Evolutionary conservation across 2,888 invertebrate genomes (phyloP), one percentile per base, ranked within the genome.

Genomic region (Diabrotica balteata): DNA sequence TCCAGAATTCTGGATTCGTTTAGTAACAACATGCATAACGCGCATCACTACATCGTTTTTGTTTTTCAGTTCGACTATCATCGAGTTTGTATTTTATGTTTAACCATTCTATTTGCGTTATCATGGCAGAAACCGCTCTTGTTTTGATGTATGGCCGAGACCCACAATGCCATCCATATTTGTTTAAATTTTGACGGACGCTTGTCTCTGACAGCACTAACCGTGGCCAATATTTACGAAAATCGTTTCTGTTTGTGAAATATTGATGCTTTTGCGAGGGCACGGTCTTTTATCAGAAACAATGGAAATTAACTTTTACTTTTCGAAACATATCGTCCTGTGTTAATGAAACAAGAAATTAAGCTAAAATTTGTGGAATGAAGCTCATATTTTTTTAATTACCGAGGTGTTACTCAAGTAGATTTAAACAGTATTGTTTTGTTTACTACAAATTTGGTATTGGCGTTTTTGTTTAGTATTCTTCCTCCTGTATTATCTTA

Each of bases 91-190:
- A 72, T 75, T 75, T 72, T 70, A 74, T 72, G 75, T 75, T 74
- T 73, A 75, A 75, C 75, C 73, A 69, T 74, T 74, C 73, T 71
- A 75, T 75, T 75, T 74, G 74, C 63, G 68, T 72, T 75, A 73
- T 70, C 71, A 71, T 68, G 72, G 72, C 67, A 68, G 59, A 52
- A 63, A 66, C 68, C 66, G 58, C 66, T 68, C 55, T 55, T 63
- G 60, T 70, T 63, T 50, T 71, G 70, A 71, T 71, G 63, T 68
- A 71, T 71, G 70, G 17, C 60, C n/a, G 57, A 59, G 68, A 17
- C 63, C 53, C 54, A 66, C 66, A 57, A 54, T 50, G 46, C 64
- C 51, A 52, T 58, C 58, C 50, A 59, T 71, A 71, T 71, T 71
- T 71, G 70, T 71, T 71, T 68, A 71, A 71, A 71, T 66, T 71